Base-by-base conservation (phyloP, 2,797 vertebrate species). In the Macropus fuliginosus region DNA sequence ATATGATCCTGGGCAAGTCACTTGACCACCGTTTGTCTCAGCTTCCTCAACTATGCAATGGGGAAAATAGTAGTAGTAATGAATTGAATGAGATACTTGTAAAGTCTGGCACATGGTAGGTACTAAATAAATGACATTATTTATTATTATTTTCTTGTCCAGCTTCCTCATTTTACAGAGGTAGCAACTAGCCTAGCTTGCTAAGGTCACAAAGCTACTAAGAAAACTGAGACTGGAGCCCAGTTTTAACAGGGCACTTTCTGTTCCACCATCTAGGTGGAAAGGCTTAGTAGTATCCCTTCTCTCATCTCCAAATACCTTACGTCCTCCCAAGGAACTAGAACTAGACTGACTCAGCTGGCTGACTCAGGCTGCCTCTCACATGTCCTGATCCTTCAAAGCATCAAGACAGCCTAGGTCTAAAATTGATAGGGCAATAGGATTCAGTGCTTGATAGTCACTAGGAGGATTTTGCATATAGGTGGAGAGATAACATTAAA, bases 361-460 rank as follows among this genome's bases (percentile, higher is more conserved):
- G 18, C 40, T 81, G n/a, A 81, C 18, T 46, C 74, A 81, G 74
- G 40, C 21, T 81, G 74, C 9, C 21, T 81, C 18, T 46, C 74
- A 46, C 3, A 81, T 81, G 74, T 81, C 40, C 3, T 21, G 74
- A 81, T 10, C 74, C 27, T 81, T 81, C 40, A 46, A 27, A 87
- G 91, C 96, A 96, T 16, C 34, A 94, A 93, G 34, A 91, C 92
- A 91, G 91, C 89, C 94, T 24, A 5, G 95, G 95, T 93, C 94
- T 94, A 96, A 90, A 95, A 96, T 96, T 92, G 95, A 92, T 95
- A 91, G 97, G 97, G 95, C 96, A 97, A 96, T 96, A 97, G 98
- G 96, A 97, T 98, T 97, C 97, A 93, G 96, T 95, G 96, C 97
- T 98, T 97, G 97, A 96, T 95, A 96, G 97, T 98, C 97, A 97